A percentile compares a stretch with the other conserved stretches of the same genome.
Conservation (phyloP, 1,140 invertebrate species). For the Monomorium pharaonis region DNA sequence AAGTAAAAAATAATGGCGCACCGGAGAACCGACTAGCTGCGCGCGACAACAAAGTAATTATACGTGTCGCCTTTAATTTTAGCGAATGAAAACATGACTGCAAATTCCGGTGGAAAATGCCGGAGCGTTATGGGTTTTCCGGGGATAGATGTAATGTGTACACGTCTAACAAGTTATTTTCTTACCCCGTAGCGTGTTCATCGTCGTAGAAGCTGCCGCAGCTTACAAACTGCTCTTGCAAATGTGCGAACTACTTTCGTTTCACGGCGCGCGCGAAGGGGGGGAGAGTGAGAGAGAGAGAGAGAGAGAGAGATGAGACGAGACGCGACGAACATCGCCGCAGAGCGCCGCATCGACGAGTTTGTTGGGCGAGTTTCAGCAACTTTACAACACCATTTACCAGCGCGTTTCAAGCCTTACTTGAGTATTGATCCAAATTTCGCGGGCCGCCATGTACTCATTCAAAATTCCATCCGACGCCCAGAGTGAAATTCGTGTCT, state of each 20-base stretch:
- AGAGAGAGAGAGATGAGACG: background rate
- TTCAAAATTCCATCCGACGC: conserved; percentile 45
- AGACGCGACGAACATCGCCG: background rate
- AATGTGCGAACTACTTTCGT: conserved; percentile 52
- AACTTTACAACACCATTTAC: conserved; percentile 48
- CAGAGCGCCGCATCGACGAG: conserved; percentile 38
- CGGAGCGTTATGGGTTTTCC: conserved; percentile 1
- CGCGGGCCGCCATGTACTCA: conserved; percentile 17
- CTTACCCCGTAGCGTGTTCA: conserved; percentile 15
- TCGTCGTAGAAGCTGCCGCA: conserved; percentile 35
- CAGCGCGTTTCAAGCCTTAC: conserved; percentile 38
- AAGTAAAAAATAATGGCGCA: background rate
- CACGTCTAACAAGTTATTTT: conserved; percentile 51
- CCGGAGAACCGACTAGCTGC: background rate
- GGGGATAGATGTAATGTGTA: background rate
- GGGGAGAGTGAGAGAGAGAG: too few relatives aligned
- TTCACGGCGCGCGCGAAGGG: background rate
- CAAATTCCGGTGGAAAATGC: conserved; percentile 9
- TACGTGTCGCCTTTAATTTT: conserved; percentile 30
- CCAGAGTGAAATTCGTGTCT: background rate
- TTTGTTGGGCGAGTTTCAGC: conserved; percentile 45
- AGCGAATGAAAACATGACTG: conserved; percentile 16
- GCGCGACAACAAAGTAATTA: conserved; percentile 42
- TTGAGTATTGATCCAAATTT: conserved; percentile 51
- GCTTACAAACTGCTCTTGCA: conserved; percentile 40